Base-by-base conservation (phyloP, 2,113 vertebrate species). In the Hystrix brachyura region DNA sequence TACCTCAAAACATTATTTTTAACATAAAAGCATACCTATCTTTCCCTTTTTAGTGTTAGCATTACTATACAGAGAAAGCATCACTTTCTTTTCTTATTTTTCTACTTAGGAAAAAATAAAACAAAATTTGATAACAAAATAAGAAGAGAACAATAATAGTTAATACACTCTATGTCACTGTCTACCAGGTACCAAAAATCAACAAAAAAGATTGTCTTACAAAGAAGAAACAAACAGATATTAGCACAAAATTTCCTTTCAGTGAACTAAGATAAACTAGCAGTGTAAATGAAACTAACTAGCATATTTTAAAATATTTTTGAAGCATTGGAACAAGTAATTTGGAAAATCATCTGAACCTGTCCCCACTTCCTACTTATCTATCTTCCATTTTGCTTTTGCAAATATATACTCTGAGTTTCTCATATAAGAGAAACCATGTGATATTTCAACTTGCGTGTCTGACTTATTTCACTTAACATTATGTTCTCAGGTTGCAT, bases 1-100 rank as follows among this genome's bases (percentile, higher is more conserved):
- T 81, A 48, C 59, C 87, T 94, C 71, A 84, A 94, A 65, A 53
- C 15, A 82, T 46, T 43, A 64, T 80, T 90, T 94, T 93, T 79
- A 87, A 92, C 18, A 59, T 43, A 48, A 82, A 91, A 83, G 15
- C 13, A 60, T 74, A 53, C 27, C 6, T 51, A 92, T 11, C 60
- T 94, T 95, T 89, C 34, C 5, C 34, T 38, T 87, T 87, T 94
- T 55, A 78, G 79, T 8, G 7, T 79, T 71, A 67, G 34, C 8
- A 82, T 65, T 19, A 51, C 0, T 85, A 5, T 43, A 46, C 7
- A 21, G 43, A 46, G 46, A 87, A 96, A 59, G 15, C 21, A 2
- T 34, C 29, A 79, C 86, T 96, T 95, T 87, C 76, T 81, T 48
- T 69, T 38, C 18, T 74, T 74, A 3, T 51, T 74, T 46, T 76